Percentiles rank a stretch among this genome's conserved stretches.
These are phyloP conservation scores for Pseudochirops corinnae DNA, from an alignment of 2,797 vertebrate species.

Conservation along the genomic window DNA sequence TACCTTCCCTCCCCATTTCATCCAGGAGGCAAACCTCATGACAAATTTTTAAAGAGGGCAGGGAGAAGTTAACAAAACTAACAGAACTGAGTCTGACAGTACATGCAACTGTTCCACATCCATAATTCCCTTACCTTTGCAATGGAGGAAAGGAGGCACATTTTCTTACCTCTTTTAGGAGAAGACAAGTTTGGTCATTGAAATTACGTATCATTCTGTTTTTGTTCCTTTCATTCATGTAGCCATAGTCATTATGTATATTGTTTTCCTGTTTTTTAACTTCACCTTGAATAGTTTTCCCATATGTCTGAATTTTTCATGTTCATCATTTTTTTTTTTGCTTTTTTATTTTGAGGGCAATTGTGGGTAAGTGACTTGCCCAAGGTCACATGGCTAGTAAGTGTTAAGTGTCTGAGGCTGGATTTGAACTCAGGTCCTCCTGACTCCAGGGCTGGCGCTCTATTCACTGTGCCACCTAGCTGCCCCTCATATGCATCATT, in stretches of 20 bases:
- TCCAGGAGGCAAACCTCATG: neutral
- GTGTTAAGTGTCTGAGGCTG: no score
- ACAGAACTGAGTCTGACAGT: neutral
- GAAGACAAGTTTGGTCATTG: neutral
- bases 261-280: neutral
- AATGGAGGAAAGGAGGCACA: neutral
- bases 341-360: no score
- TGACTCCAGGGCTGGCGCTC: no score
- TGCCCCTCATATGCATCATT: neutral
- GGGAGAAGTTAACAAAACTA: neutral
- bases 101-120: neutral
- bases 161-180: neutral
- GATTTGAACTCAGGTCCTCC: no score
- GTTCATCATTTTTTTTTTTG: no score
- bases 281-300: neutral
- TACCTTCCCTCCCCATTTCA: neutral
- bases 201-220: neutral
- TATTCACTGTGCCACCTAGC: no score
- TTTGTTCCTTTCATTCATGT: neutral
- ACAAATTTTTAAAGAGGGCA: neutral
- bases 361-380: no score
- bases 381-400: no score
- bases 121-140: neutral
- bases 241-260: neutral
- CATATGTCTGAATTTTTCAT: neutral